Evolutionary conservation across 2,888 invertebrate species (phyloP).

Genomic region (Diploptera punctata): DNA sequence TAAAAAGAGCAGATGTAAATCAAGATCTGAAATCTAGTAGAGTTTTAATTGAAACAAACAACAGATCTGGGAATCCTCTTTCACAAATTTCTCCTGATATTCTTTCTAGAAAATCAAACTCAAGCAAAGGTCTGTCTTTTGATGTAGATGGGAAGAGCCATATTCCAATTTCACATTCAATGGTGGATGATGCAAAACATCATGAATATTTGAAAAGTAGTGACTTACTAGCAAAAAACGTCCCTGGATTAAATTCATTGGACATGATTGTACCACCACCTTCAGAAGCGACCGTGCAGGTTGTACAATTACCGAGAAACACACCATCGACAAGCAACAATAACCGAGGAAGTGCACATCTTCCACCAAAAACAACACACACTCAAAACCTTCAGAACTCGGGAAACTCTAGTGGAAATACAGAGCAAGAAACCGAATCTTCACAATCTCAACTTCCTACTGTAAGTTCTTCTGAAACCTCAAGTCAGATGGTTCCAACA

Average conservation of each 20-base stretch:
- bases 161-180: not conserved
- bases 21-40: conserved; percentile 9
- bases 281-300: conserved; percentile 60
- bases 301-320: conserved; percentile 61
- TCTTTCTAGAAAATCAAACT: not conserved
- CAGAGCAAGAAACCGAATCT: not conserved
- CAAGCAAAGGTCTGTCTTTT: not conserved
- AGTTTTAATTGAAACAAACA: not conserved
- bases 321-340: conserved; percentile 46
- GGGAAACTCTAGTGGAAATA: conserved; percentile 13
- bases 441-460: not conserved
- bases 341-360: conserved; percentile 1
- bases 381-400: not conserved
- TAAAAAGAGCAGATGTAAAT: conserved; percentile 41
- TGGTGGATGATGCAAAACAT: too few species aligned
- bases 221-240: conserved; percentile 56
- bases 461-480: not conserved
- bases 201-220: conserved; percentile 40
- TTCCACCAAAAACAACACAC: not conserved
- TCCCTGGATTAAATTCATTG: conserved; percentile 64
- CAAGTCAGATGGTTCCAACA: not conserved
- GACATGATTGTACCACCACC: conserved; percentile 64
- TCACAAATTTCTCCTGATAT: conserved; percentile 52
- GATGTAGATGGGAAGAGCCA: conserved; percentile 7
- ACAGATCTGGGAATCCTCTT: conserved; percentile 9